Conservation (phyloP, 2,888 invertebrate species). For the Agrypnus murinus region DNA sequence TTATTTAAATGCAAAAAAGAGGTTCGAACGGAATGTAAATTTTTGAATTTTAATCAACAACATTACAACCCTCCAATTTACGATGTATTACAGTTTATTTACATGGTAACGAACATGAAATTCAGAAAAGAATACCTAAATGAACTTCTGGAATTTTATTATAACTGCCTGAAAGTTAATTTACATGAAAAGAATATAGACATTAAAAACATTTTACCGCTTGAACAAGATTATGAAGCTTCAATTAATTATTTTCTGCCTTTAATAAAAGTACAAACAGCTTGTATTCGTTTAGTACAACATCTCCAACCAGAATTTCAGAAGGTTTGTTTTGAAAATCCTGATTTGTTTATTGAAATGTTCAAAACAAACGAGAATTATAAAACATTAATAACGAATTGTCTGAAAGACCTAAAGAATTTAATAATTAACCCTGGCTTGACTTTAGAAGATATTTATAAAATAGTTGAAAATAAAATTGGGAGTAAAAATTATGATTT, state of each 20-base stretch:
- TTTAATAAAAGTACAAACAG: slow-evolving; percentile 50
- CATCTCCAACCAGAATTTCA: slow-evolving; percentile 1
- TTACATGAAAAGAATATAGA: slow-evolving; percentile 41
- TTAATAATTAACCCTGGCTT: slow-evolving; percentile 41
- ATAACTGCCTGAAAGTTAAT: slow-evolving; percentile 40
- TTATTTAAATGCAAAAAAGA: slow-evolving; percentile 59
- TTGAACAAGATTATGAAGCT: slow-evolving; percentile 40
- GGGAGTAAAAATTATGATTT: slow-evolving; percentile 53
- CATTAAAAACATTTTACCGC: slow-evolving; percentile 37
- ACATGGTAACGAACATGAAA: slow-evolving; percentile 52
- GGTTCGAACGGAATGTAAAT: slow-evolving; percentile 57
- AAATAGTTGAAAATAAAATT: slow-evolving; percentile 55
- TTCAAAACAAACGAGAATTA: slow-evolving; percentile 33
- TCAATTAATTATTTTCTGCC: slow-evolving; percentile 50
- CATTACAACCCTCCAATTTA: slow-evolving; percentile 78
- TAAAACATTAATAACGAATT: slow-evolving; percentile 20
- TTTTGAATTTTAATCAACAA: slow-evolving; percentile 65
- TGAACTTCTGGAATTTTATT: slow-evolving; percentile 53
- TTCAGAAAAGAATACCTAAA: slow-evolving; percentile 52
- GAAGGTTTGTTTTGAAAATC: slow-evolving; percentile 19
- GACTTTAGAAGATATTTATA: slow-evolving; percentile 58
- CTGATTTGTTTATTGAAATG: slow-evolving; percentile 5
- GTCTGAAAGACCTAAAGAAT: slow-evolving; percentile 35
- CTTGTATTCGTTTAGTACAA: slow-evolving; percentile 21
- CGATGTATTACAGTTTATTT: slow-evolving; percentile 73